Base-by-base conservation (phyloP, 2,113 vertebrate species). In the Erpornis zantholeuca region DNA sequence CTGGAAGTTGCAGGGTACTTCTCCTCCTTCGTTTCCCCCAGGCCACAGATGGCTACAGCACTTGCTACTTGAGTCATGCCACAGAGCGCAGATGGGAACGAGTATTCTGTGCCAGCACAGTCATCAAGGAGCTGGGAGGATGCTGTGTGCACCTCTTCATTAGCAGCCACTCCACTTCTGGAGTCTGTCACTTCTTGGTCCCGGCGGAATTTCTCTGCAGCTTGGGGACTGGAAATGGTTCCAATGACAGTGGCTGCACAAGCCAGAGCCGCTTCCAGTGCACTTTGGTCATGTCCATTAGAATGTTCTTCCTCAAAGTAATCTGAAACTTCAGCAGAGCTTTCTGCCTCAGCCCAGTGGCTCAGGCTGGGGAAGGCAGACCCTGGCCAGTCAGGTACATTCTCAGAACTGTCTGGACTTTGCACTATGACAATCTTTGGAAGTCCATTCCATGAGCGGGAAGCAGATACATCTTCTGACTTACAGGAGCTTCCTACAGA, bases 391-490 rank as follows among this genome's bases (percentile, higher is more conserved):
- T 99, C 99, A 29, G 97, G 82, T 10, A 88, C 22, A 4, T 97
- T 98, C 10, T 99, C 98, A n/a, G 97, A 97, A 45, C 96, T 98
- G 50, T 99, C 99, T 10, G 99, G 99, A 88, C 99, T 99, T 94
- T 99, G 99, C 57, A 99, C 98, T 79, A 99, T 99, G 80, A 99
- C 98, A 1, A 99, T 99, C 98, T 99, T 99, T 22, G 99, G 99
- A 52, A 99, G 99, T 71, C 99, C 98, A 61, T 99, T 99, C 98
- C 98, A 99, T 0, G 98, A 97, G 22, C 88, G 98, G 78, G 98
- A 84, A 44, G 68, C 95, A 90, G 97, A 92, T 4, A 18, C 29
- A 17, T 98, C 97, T 91, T 97, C 78, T 60, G 97, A 82, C 60
- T 97, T 97, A 63, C 88, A 88, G 66, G 92, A 72, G 42, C 86